phyloP scores from a whole-genome alignment of 2,888 invertebrate genomes.

The Auanema freiburgensis region DNA sequence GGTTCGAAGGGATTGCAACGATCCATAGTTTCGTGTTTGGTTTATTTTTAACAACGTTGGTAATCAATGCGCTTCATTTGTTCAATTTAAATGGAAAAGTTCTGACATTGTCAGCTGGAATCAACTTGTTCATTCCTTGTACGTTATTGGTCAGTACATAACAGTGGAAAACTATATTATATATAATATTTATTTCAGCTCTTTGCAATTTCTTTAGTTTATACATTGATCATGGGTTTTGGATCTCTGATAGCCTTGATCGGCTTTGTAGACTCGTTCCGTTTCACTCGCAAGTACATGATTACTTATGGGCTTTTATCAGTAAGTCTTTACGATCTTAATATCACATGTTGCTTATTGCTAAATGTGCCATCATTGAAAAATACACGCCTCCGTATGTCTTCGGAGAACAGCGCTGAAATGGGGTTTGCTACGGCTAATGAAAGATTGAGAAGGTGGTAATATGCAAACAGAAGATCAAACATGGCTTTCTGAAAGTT shows the following conservation, averaged over 20 bases:
- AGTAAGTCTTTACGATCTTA: conserved; percentile 24
- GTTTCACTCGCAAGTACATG: conserved; percentile 34
- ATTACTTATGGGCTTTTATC: conserved; percentile 34
- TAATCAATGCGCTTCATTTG: conserved; percentile 36
- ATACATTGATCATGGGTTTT: conserved; percentile 30
- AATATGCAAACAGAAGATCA: conserved; percentile 21
- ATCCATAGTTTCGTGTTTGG: conserved; percentile 16
- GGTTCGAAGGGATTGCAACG: conserved; percentile 33
- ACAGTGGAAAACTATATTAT: neutral
- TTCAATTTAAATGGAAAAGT: conserved; percentile 31
- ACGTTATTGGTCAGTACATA: conserved; percentile 26
- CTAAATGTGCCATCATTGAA: conserved; percentile 19
- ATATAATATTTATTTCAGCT: conserved; percentile 25
- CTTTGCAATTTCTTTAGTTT: conserved; percentile 34
- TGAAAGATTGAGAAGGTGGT: conserved; percentile 19
- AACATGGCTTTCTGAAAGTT: conserved; percentile 8
- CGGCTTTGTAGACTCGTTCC: conserved; percentile 43
- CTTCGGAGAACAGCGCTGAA: conserved; percentile 20
- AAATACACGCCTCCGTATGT: conserved; percentile 18
- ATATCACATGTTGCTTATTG: conserved; percentile 11
- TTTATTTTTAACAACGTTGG: conserved; percentile 25
- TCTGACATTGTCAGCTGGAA: conserved; percentile 4
- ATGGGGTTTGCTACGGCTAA: conserved; percentile 18
- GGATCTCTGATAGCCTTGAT: conserved; percentile 37
- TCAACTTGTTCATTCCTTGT: conserved; percentile 26